Conservation (phyloP, 2,797 vertebrate genomes). For the Helostoma temminkii region DNA sequence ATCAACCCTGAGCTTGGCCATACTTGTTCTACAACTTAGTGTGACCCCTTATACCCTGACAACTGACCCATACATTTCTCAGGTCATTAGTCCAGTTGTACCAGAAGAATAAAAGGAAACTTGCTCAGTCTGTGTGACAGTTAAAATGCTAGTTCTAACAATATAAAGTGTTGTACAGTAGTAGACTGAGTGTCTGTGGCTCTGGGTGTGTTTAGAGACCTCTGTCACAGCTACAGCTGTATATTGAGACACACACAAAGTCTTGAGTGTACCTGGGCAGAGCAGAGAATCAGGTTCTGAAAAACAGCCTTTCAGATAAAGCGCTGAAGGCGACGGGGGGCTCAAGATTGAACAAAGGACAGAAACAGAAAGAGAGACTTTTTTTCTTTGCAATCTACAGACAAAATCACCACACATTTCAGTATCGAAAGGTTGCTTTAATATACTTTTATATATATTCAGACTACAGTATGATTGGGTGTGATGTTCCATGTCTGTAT, state of each 20-base stretch:
- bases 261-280: conserved; percentile 15
- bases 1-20: background rate
- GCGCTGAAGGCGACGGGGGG: conserved; percentile 16
- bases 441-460: background rate
- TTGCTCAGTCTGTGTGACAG: background rate
- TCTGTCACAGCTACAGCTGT: conserved; percentile 16
- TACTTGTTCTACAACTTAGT: background rate
- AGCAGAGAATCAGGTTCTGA: conserved; percentile 24
- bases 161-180: background rate
- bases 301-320: conserved; percentile 40
- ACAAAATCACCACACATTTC: conserved; percentile 12
- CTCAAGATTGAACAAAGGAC: conserved; percentile 4
- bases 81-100: background rate
- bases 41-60: conserved; percentile 5
- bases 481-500: conserved; percentile 3
- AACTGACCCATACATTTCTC: conserved; percentile 5
- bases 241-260: conserved; percentile 32
- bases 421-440: conserved; percentile 47
- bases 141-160: background rate
- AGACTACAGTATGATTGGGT: background rate
- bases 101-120: background rate
- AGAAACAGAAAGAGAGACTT: background rate
- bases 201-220: conserved; percentile 19
- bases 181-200: conserved; percentile 1
- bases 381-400: conserved; percentile 1